These are phyloP conservation scores for Apogon talboti DNA, from an alignment of 2,797 vertebrate species.

Conservation along the genomic window DNA sequence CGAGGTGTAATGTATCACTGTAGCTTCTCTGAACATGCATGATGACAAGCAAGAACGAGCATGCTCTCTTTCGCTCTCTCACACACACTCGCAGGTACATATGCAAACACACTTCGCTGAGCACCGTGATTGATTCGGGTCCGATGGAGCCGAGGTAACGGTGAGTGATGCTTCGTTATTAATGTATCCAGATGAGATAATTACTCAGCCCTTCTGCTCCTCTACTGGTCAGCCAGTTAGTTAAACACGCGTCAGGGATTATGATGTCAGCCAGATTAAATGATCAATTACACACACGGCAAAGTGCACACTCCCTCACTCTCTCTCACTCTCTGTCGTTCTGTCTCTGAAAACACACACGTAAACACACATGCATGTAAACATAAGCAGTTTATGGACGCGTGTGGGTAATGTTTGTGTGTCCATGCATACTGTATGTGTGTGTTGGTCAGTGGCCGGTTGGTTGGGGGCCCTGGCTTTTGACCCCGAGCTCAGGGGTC, in stretches of 20 bases:
- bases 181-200: conserved; percentile 81
- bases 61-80: neutral
- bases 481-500: conserved; percentile 95
- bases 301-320: conserved; percentile 52
- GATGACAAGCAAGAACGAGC: conserved; percentile 14
- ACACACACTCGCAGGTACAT: conserved; percentile 29
- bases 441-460: conserved; percentile 71
- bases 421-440: conserved; percentile 50
- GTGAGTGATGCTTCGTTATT: conserved; percentile 74
- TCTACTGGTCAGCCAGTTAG: conserved; percentile 71
- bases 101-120: conserved; percentile 31
- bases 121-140: conserved; percentile 64
- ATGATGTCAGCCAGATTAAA: conserved; percentile 82
- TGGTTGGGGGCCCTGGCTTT: conserved; percentile 83
- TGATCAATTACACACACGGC: conserved; percentile 75
- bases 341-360: conserved; percentile 33
- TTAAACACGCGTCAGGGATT: conserved; percentile 84
- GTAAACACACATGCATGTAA: conserved; percentile 35
- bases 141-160: conserved; percentile 47
- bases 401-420: conserved; percentile 26
- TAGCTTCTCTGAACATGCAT: conserved; percentile 9
- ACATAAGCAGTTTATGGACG: conserved; percentile 6
- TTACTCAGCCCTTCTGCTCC: conserved; percentile 77
- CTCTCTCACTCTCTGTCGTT: conserved; percentile 11
- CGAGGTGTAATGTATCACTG: conserved; percentile 30